Evolutionary conservation across 2,797 vertebrate species (phyloP).

Genomic region (Myotis pilosus): DNA sequence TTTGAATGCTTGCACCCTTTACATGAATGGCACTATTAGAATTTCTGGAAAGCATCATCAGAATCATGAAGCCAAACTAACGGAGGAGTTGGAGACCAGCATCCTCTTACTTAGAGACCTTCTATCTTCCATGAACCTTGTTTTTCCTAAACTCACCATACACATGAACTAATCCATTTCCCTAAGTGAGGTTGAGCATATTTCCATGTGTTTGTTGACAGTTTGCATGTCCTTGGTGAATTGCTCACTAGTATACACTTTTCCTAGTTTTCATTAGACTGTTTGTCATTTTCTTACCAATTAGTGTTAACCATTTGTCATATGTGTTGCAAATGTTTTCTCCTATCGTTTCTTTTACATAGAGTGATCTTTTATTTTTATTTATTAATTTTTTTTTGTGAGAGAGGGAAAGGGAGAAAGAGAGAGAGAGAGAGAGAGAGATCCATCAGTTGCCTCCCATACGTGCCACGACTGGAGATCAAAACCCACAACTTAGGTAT

Average conservation of each 20-base stretch:
- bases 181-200: background rate
- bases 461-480: too few relatives aligned
- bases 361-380: background rate
- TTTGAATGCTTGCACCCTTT: background rate
- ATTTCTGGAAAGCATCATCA: background rate
- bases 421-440: too few relatives aligned
- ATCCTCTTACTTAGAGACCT: background rate
- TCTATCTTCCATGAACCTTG: background rate
- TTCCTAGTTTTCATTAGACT: background rate
- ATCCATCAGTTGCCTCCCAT: too few relatives aligned
- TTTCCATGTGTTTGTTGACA: background rate
- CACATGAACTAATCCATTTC: constrained; percentile 13
- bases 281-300: background rate
- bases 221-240: background rate
- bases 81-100: background rate
- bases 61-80: background rate
- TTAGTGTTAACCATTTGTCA: background rate
- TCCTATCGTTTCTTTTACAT: background rate
- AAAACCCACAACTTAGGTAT: background rate
- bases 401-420: too few relatives aligned
- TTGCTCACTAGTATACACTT: background rate
- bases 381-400: background rate
- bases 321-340: background rate
- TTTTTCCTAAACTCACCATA: background rate
- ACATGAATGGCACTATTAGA: background rate